Percentiles rank a stretch among this genome's conserved stretches.
These are phyloP conservation scores for Danio aesculapii DNA, from an alignment of 2,797 vertebrate genomes.

Conservation along the genomic window DNA sequence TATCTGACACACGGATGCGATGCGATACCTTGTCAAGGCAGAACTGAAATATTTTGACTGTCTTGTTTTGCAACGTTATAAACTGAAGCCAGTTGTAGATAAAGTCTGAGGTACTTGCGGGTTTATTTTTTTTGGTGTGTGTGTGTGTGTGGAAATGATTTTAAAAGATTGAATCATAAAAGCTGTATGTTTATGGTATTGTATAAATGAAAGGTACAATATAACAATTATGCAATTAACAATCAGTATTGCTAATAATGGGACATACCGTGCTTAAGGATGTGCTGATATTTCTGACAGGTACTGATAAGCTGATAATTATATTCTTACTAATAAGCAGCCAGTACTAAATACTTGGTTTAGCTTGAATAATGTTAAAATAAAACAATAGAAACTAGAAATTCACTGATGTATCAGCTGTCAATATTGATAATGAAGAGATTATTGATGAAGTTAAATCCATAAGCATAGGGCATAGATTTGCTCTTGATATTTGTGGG, in stretches of 20 bases:
- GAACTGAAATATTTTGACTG: background rate
- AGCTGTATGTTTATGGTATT: background rate
- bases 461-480: too few relatives aligned
- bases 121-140: background rate
- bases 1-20: background rate
- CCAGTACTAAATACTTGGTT: too few relatives aligned
- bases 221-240: too few relatives aligned
- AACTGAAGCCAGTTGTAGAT: background rate
- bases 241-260: background rate
- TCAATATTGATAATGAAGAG: too few relatives aligned
- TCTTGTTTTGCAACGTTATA: background rate
- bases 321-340: background rate
- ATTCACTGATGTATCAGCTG: too few relatives aligned
- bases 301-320: background rate
- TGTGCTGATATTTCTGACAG: background rate
- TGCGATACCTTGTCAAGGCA: background rate
- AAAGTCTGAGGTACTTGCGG: background rate
- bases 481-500: too few relatives aligned
- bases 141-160: background rate
- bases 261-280: background rate
- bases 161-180: background rate
- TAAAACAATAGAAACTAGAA: too few relatives aligned
- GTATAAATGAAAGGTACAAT: too few relatives aligned
- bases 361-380: too few relatives aligned
- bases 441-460: too few relatives aligned